Conservation (phyloP, 2,888 invertebrate species). For the Caenorhabditis drosophilae region DNA sequence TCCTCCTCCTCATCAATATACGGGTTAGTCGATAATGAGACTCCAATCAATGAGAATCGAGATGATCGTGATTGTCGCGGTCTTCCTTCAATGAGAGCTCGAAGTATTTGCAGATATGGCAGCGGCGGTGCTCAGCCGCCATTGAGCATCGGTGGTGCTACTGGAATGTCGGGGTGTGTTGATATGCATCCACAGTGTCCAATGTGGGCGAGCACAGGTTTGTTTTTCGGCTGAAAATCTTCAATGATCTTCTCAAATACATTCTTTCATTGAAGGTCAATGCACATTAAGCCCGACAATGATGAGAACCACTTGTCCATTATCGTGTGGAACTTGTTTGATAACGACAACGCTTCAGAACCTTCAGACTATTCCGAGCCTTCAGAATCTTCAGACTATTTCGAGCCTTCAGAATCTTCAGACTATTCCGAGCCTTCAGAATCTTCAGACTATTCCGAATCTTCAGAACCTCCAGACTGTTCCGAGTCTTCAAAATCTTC, state of each 20-base stretch:
- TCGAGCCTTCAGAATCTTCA: too few relatives aligned
- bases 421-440: too few relatives aligned
- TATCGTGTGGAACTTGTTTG: slow-evolving; percentile 38
- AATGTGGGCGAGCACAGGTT: slow-evolving; percentile 37
- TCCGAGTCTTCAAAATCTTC: too few relatives aligned
- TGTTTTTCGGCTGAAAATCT: background rate
- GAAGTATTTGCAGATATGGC: slow-evolving; percentile 40
- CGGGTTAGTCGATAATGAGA: too few relatives aligned
- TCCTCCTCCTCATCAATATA: too few relatives aligned
- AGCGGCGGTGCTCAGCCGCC: background rate
- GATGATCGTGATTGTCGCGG: slow-evolving; percentile 24
- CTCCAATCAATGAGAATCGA: too few relatives aligned
- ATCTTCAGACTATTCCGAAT: too few relatives aligned
- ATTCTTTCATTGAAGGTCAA: slow-evolving; percentile 13
- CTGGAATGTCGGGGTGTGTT: too few relatives aligned
- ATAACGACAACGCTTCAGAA: too few relatives aligned
- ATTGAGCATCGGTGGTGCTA: slow-evolving; percentile 2
- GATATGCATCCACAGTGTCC: slow-evolving; percentile 32
- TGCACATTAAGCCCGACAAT: slow-evolving; percentile 27
- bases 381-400: too few relatives aligned
- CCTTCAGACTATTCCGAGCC: too few relatives aligned
- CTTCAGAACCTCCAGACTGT: too few relatives aligned
- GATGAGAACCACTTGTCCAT: slow-evolving; percentile 28
- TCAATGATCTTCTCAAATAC: background rate
- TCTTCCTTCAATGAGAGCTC: slow-evolving; percentile 35